Conservation (phyloP, 2,888 invertebrate genomes). For the Lycaena phlaeas region DNA sequence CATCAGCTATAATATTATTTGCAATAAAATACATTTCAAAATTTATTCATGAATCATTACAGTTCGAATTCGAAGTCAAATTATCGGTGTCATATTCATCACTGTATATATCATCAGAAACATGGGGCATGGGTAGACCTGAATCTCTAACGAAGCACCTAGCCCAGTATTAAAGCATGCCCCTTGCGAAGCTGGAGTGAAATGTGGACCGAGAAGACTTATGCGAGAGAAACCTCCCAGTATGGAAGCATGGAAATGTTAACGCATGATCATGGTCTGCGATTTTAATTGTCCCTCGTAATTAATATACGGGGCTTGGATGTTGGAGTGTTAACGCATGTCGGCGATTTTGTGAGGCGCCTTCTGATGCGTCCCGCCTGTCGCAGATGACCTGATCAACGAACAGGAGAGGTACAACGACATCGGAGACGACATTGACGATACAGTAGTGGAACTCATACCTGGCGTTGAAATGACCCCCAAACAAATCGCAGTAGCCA, state of each 20-base stretch:
- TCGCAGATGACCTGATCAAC: conserved; percentile 86
- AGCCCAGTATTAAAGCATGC: conserved; percentile 26
- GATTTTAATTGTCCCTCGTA: conserved; percentile 11
- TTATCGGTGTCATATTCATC: conserved; percentile 14
- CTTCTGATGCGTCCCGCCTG: conserved; percentile 29
- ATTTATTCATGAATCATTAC: conserved; percentile 5
- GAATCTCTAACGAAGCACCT: conserved; percentile 32
- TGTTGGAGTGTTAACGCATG: conserved; percentile 21
- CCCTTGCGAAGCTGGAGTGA: conserved; percentile 17
- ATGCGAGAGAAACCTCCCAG: conserved; percentile 12
- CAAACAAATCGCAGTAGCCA: conserved; percentile 32
- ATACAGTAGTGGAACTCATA: conserved; percentile 89
- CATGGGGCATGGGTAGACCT: conserved; percentile 45
- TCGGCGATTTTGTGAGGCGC: conserved; percentile 16
- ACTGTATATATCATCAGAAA: conserved; percentile 35
- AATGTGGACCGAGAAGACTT: conserved; percentile 15
- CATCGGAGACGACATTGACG: conserved; percentile 94
- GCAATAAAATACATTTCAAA: conserved; percentile 1
- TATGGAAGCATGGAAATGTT: conserved; percentile 31
- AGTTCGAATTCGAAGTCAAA: conserved; percentile 1
- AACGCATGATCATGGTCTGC: conserved; percentile 30
- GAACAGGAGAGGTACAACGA: conserved; percentile 94
- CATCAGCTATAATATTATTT: conserved; percentile 55
- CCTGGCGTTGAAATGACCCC: conserved; percentile 68
- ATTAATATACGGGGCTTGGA: conserved; percentile 19